Evolutionary conservation across 2,888 invertebrate genomes (phyloP).

Genomic region (Calameuta idolon): DNA sequence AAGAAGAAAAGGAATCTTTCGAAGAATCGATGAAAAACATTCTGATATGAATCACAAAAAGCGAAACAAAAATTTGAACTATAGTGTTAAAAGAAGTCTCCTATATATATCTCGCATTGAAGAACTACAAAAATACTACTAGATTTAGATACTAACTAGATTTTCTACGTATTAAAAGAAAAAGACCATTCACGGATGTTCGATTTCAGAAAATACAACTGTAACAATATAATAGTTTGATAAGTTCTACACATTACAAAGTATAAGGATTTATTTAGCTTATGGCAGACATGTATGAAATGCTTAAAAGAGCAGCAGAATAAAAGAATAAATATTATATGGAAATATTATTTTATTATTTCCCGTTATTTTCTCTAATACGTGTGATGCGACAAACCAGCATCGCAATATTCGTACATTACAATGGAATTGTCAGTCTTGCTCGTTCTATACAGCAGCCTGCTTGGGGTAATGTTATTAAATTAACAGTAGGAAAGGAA

Average conservation of each 20-base stretch:
- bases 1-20: too few species aligned
- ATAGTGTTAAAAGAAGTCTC: not conserved
- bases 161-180: not conserved
- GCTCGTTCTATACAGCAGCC: slow-evolving; percentile 35
- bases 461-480: slow-evolving; percentile 20
- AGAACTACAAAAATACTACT: too few species aligned
- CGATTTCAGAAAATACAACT: too few species aligned
- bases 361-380: not conserved
- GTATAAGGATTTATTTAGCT: not conserved
- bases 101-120: not conserved
- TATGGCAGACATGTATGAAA: not conserved
- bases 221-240: too few species aligned
- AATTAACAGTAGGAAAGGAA: slow-evolving; percentile 2
- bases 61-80: not conserved
- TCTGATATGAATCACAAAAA: not conserved
- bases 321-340: not conserved
- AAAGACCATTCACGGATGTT: not conserved
- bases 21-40: too few species aligned
- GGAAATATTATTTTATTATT: slow-evolving; percentile 7
- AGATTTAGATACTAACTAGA: too few species aligned
- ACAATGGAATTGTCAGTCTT: slow-evolving; percentile 40
- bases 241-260: too few species aligned
- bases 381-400: not conserved
- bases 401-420: slow-evolving; percentile 4
- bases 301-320: not conserved